Conservation (phyloP, 2,888 invertebrate genomes). For the Carcina quercana region DNA sequence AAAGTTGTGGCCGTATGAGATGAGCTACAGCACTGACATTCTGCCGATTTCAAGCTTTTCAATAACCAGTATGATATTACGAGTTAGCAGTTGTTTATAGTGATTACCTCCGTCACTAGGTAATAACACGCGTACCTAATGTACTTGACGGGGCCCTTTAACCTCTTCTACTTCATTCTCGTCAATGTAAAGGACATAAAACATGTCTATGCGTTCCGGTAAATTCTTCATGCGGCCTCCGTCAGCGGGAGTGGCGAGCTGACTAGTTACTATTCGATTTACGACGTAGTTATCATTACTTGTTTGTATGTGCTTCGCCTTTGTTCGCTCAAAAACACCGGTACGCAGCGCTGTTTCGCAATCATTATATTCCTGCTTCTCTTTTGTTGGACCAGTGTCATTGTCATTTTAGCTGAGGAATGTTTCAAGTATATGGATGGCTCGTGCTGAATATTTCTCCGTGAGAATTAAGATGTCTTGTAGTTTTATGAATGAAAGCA, state of each 20-base stretch:
- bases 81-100: conserved; percentile 14
- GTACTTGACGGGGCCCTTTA: conserved; percentile 24
- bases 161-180: conserved; percentile 41
- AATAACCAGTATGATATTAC: no score
- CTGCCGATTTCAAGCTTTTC: no score
- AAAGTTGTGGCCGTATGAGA: no score
- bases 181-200: conserved; percentile 62
- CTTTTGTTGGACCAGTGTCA: conserved; percentile 4
- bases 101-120: conserved; percentile 6
- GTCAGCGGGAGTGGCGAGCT: conserved; percentile 32
- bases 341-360: conserved; percentile 25
- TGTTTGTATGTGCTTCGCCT: conserved; percentile 29
- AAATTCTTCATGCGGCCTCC: conserved; percentile 33
- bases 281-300: conserved; percentile 44
- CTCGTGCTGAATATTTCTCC: no score
- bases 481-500: neutral
- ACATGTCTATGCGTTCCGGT: conserved; percentile 45
- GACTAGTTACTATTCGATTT: conserved; percentile 40
- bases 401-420: neutral
- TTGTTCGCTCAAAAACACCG: conserved; percentile 26
- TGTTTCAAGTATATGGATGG: no score
- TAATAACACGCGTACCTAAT: conserved; percentile 13
- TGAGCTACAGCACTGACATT: no score
- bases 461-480: no score
- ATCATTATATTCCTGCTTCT: conserved; percentile 25